phyloP scores from a whole-genome alignment of 2,888 invertebrate species.

The Agonopterix arenella region DNA sequence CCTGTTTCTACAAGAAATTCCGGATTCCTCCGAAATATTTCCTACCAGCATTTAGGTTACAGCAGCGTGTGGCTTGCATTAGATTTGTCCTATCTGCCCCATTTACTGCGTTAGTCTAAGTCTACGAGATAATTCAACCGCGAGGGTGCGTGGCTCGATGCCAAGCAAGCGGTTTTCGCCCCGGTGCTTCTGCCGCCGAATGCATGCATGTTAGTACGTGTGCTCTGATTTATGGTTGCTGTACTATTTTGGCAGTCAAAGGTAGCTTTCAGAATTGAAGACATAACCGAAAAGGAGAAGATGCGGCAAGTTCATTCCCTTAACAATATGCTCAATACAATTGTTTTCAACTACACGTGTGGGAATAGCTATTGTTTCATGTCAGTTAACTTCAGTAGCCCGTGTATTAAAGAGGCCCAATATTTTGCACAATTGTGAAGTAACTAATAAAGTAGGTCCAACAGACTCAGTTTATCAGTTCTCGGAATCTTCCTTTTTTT shows the following conservation, averaged over 20 bases:
- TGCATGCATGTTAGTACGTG: conserved; percentile 31
- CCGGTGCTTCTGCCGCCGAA: conserved; percentile 18
- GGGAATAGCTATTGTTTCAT: no score
- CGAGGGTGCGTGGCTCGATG: conserved; percentile 50
- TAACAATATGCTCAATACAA: no score
- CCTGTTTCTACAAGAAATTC: no score
- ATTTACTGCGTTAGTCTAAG: conserved; percentile 19
- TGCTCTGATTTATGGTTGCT: conserved; percentile 37
- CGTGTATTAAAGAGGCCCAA: no score
- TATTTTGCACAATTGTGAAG: no score
- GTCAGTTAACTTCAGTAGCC: no score
- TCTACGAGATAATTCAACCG: conserved; percentile 30
- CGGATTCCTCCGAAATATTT: background rate
- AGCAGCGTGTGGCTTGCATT: conserved; percentile 14
- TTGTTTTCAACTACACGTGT: no score
- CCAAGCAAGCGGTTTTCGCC: conserved; percentile 49
- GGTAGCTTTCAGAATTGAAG: conserved; percentile 12
- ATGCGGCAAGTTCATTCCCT: no score
- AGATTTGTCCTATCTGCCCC: conserved; percentile 14
- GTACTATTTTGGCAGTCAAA: conserved; percentile 33
- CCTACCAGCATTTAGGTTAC: conserved; percentile 1
- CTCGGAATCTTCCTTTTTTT: no score
- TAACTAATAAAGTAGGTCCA: no score
- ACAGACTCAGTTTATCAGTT: no score
- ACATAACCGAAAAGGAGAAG: no score